phyloP scores from a whole-genome alignment of 1,140 invertebrate species.

The Brachionus sp. region DNA sequence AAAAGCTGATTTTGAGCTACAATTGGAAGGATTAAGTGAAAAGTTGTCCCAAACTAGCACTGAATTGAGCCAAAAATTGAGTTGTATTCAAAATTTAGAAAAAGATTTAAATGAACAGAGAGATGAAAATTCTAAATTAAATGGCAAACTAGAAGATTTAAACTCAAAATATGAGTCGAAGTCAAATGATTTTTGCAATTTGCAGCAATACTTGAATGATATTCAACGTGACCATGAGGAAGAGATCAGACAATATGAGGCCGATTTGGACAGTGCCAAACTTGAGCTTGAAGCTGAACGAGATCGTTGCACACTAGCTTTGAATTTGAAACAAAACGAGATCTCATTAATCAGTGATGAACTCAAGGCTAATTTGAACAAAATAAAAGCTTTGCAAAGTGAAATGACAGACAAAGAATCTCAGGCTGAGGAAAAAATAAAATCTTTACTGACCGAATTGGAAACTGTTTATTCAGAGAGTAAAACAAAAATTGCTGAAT shows the following conservation, averaged over 20 bases:
- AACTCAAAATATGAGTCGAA: conserved; percentile 14
- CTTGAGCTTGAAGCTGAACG: conserved; percentile 9
- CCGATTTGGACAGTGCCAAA: neutral
- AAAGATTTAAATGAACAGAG: neutral
- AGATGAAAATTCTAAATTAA: neutral
- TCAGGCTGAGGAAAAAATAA: conserved; percentile 17
- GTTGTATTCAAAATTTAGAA: neutral
- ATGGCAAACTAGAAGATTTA: neutral
- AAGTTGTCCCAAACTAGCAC: neutral
- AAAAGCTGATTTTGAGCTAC: neutral
- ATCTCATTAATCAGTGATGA: neutral
- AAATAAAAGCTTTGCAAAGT: neutral
- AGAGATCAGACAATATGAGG: conserved; percentile 29
- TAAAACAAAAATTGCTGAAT: conserved; percentile 11
- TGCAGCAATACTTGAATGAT: conserved; percentile 34
- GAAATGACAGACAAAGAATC: neutral
- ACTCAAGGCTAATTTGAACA: neutral
- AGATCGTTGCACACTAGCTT: neutral
- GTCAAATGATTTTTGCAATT: conserved; percentile 22
- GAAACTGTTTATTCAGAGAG: conserved; percentile 11
- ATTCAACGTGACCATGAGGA: conserved; percentile 18
- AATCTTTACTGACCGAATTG: conserved; percentile 1
- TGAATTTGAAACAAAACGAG: conserved; percentile 5
- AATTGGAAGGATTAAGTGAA: neutral
- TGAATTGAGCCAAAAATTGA: neutral